phyloP scores from a whole-genome alignment of 2,113 vertebrate genomes.

The Isurus oxyrinchus region DNA sequence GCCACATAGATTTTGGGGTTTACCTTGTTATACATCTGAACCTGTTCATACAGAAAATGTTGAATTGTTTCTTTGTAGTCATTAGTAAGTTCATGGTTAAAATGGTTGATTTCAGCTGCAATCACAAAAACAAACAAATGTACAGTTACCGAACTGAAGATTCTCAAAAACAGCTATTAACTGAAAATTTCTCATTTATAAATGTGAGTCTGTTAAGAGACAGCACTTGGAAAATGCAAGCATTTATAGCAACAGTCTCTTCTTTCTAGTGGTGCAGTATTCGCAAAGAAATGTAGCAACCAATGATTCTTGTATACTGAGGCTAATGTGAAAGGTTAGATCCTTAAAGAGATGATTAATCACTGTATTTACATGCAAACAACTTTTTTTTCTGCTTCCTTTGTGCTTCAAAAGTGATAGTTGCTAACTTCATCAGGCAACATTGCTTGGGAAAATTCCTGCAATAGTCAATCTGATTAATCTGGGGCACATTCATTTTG shows the following conservation, averaged over 20 bases:
- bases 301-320: background rate
- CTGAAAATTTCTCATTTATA: background rate
- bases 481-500: background rate
- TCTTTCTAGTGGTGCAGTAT: background rate
- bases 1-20: background rate
- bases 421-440: background rate
- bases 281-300: background rate
- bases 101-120: constrained; percentile 37
- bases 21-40: constrained; percentile 35
- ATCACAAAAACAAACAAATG: constrained; percentile 3
- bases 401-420: background rate
- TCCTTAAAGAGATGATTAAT: background rate
- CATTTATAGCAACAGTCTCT: background rate
- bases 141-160: background rate
- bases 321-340: background rate
- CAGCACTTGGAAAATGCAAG: background rate
- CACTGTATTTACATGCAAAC: background rate
- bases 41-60: constrained; percentile 35
- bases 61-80: constrained; percentile 30
- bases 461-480: background rate
- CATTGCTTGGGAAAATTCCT: background rate
- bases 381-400: background rate
- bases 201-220: background rate
- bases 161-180: background rate
- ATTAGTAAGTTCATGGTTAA: constrained; percentile 9